These are phyloP conservation scores for Gymnosoma rotundatum DNA, from an alignment of 2,888 invertebrate genomes.

Conservation along the genomic window DNA sequence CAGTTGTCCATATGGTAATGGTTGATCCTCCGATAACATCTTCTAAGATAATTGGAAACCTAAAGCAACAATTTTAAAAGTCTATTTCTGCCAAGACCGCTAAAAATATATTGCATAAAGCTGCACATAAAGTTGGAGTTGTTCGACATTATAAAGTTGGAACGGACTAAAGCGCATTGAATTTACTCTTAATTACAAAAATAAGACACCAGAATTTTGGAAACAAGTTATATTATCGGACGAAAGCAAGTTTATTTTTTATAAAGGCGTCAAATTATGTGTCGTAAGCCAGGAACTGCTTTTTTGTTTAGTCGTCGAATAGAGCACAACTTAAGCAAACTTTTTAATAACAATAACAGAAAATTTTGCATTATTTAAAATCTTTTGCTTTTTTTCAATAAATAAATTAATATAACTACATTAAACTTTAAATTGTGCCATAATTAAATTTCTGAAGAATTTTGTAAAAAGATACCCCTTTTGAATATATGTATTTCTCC, in stretches of 20 bases:
- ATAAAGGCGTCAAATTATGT: slow-evolving; percentile 22
- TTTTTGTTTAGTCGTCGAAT: too few species aligned
- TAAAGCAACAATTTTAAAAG: slow-evolving; percentile 15
- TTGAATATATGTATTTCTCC: too few species aligned
- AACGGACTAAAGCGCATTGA: slow-evolving; percentile 21
- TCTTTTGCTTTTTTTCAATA: too few species aligned
- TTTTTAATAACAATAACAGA: too few species aligned
- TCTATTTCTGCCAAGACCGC: slow-evolving; percentile 31
- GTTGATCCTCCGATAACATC: too few species aligned
- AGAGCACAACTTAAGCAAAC: too few species aligned
- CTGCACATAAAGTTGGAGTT: slow-evolving; percentile 9
- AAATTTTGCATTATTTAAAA: too few species aligned
- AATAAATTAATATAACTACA: too few species aligned
- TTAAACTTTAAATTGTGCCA: too few species aligned
- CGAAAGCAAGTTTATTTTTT: slow-evolving; percentile 28
- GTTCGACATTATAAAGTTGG: neutral
- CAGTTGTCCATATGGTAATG: neutral
- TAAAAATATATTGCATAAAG: slow-evolving; percentile 35
- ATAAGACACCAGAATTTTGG: slow-evolving; percentile 32
- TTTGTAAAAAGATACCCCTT: too few species aligned
- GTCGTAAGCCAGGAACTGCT: slow-evolving; percentile 25
- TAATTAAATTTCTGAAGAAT: too few species aligned
- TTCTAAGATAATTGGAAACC: slow-evolving; percentile 10
- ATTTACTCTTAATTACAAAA: slow-evolving; percentile 11
- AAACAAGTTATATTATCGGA: slow-evolving; percentile 16